Base-by-base conservation (phyloP, 1,140 invertebrate genomes). In the Philopotamus ludificatus region DNA sequence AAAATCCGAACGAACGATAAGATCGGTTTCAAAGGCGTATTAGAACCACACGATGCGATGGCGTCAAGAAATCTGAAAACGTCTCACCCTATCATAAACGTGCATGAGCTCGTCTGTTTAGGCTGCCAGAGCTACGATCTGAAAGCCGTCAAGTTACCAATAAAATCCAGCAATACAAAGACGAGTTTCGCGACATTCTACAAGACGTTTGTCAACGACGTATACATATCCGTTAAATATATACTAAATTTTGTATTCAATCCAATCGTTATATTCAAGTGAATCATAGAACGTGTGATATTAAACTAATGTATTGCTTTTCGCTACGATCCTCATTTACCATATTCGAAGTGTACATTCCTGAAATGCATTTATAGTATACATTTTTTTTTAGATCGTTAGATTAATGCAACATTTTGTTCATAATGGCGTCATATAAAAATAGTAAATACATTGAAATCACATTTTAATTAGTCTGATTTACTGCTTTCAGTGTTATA, bases 191-290 rank as follows among this genome's bases (percentile, higher is more conserved):
- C 76, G 0, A 75, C 77, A 50, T 60, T 80, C 0, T 75, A 73
- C 54, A 77, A 83, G 63, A 84, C 80, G 18, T 71, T 87, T 21
- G 69, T 83, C 3, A 83, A 81, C 67, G 83, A 85, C 71, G 75
- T 87, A 68, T 82, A 83, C 63, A 76, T 84, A 0, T 87, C 88
- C 1, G 73, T 86, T 7, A 90, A 90, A 71, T 86, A 87, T 77
- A 81, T 90, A 60, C 74, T 91, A 7, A 90, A 91, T 78, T 88
- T 90, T 70, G 66, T 90, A 59, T 82, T 90, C 25, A 90, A 89
- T 81, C 89, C 89, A 7, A 77, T 91, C 39, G 81, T 90, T 66
- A 84, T 87, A 71, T 89, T 91, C 72, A 89, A 89, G 76, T 90
- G 77, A n/a, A n/a, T n/a, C n/a, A n/a, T n/a, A n/a, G n/a, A n/a